phyloP scores from a whole-genome alignment of 37 sponge, comb jelly and placozoan species.

The Crambe crambe region DNA sequence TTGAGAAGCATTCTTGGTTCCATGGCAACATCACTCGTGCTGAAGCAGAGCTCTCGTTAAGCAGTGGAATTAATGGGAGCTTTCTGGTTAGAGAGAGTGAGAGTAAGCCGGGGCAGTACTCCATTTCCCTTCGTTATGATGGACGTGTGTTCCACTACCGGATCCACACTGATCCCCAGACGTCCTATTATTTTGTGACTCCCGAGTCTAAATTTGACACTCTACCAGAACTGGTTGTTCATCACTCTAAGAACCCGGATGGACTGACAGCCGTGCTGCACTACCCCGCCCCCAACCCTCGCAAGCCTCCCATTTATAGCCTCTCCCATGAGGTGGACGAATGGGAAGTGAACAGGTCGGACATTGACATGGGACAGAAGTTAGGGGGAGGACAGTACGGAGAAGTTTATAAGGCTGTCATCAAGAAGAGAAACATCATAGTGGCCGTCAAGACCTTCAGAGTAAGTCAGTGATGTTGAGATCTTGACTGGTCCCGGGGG shows the following conservation, averaged over 20 bases:
- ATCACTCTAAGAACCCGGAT: constrained; percentile 87
- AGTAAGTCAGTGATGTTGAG: constrained; percentile 22
- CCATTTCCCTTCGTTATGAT: constrained; percentile 90
- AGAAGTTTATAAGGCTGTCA: constrained; percentile 93
- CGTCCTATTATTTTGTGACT: constrained; percentile 70
- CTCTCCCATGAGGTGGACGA: constrained; percentile 82
- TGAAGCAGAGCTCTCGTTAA: constrained; percentile 87
- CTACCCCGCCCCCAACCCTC: constrained; percentile 92
- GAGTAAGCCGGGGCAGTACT: constrained; percentile 96
- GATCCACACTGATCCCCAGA: constrained; percentile 58
- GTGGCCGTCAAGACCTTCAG: constrained; percentile 70
- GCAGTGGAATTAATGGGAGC: constrained; percentile 94
- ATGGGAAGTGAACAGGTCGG: constrained; percentile 91
- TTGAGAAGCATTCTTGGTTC: constrained; percentile 97
- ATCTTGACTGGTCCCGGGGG: background rate
- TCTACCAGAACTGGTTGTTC: constrained; percentile 82
- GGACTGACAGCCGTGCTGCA: constrained; percentile 90
- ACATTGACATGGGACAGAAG: constrained; percentile 91
- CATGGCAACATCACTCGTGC: constrained; percentile 90
- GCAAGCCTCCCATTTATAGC: constrained; percentile 84
- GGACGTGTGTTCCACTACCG: constrained; percentile 95
- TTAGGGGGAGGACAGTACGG: constrained; percentile 98
- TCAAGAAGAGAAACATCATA: constrained; percentile 46
- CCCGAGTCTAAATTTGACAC: constrained; percentile 83
- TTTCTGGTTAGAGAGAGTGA: constrained; percentile 97